A percentile compares a stretch with the other conserved stretches of the same genome.
These are phyloP conservation scores for Lasioglossum villosulum DNA, from an alignment of 2,888 invertebrate species.

Conservation along the genomic window DNA sequence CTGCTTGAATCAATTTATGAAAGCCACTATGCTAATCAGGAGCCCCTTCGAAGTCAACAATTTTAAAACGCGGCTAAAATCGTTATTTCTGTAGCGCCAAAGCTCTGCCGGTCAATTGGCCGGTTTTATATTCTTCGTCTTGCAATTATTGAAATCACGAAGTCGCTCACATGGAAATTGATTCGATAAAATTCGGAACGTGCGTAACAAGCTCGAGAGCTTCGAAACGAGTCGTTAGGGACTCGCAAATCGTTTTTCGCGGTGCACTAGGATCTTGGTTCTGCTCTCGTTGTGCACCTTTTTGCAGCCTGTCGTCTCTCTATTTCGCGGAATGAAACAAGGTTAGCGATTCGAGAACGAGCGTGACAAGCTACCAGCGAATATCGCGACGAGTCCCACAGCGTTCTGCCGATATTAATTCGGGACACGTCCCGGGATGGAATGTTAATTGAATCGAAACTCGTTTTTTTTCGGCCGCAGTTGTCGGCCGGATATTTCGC, in stretches of 20 bases:
- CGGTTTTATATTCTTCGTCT: too few relatives aligned
- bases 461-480: constrained; percentile 13
- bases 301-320: constrained; percentile 21
- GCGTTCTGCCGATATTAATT: constrained; percentile 61
- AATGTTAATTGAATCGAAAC: constrained; percentile 65
- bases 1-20: neutral
- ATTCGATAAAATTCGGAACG: neutral
- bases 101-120: too few relatives aligned
- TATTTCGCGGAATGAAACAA: constrained; percentile 48
- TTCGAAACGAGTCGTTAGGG: constrained; percentile 28
- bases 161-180: too few relatives aligned
- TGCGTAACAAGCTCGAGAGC: constrained; percentile 6
- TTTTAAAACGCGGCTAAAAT: neutral
- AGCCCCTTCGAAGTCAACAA: neutral
- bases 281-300: neutral
- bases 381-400: constrained; percentile 48
- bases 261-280: neutral
- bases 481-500: neutral
- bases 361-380: constrained; percentile 56
- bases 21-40: too few relatives aligned
- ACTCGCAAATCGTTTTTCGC: constrained; percentile 2
- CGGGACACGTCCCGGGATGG: constrained; percentile 48
- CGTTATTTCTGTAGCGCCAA: neutral
- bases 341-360: constrained; percentile 35
- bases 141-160: too few relatives aligned